Evolutionary conservation across 2,797 vertebrate genomes (phyloP), one percentile per base, ranked within the genome.

Genomic region (Periophthalmus magnuspinnatus): DNA sequence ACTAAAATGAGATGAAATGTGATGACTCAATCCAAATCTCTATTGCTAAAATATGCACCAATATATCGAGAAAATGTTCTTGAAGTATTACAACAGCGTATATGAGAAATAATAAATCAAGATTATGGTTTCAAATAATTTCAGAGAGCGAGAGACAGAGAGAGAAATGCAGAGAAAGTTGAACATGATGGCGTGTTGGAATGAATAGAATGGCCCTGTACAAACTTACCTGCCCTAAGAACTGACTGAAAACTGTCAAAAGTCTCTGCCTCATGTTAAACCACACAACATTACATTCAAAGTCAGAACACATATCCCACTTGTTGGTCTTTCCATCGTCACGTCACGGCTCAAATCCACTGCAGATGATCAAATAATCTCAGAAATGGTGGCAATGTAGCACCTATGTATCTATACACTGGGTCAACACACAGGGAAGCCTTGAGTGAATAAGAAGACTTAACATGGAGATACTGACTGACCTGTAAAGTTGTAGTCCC

Each of bases 161-260:
- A 82, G 13, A 45, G 11, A 45, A 45, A 45, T 45, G 41, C 74
- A 81, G 81, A 81, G 60, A 80, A 86, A 81, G 70, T 80, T 79
- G 70, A 84, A 80, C 63, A 65, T 78, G 58, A 52, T 69, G 74
- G 68, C 65, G 72, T 86, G 81, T 80, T 79, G 76, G 80, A 84
- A 76, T 77, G 83, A 84, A 78, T 65, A 70, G 71, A 57, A 67
- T 70, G 60, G 56, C 65, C 67, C 65, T n/a, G 72, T 69, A 55
- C 69, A 71, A 50, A 71, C 72, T 52, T 59, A 72, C 64, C 10
- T 69, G 24, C 67, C 64, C 71, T 69, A 45, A 77, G 67, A 79
- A 67, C 66, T 91, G 78, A 83, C 88, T 84, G 76, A 86, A 87
- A 89, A 88, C 87, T 89, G 89, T 76, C 69, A 91, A 84, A 91